Conservation (phyloP, 2,888 invertebrate species). For the Acanthosepion esculentum region DNA sequence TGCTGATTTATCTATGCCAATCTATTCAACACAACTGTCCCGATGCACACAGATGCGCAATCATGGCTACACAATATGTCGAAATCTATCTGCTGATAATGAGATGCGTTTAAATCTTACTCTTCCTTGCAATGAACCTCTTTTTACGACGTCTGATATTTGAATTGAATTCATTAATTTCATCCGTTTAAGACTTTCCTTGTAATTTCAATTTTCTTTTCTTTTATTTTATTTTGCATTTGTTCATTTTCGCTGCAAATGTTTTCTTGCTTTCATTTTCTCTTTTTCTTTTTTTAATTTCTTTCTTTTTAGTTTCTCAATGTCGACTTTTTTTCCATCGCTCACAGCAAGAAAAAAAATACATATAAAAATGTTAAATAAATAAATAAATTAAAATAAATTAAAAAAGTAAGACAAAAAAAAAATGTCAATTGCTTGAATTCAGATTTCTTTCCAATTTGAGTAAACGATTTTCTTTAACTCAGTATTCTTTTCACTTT, state of each 20-base stretch:
- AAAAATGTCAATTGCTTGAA: background rate
- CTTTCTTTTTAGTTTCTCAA: background rate
- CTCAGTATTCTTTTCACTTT: background rate
- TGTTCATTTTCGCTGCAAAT: background rate
- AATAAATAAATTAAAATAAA: too few relatives aligned
- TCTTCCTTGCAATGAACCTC: background rate
- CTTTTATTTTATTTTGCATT: background rate
- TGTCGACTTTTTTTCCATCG: background rate
- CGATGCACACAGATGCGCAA: too few relatives aligned
- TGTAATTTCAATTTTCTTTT: background rate
- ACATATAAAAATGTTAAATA: background rate
- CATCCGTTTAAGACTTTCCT: background rate
- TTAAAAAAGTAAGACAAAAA: background rate
- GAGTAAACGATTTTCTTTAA: background rate
- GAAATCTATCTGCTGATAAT: background rate
- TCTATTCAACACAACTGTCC: too few relatives aligned
- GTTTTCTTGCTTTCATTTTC: background rate
- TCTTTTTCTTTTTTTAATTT: background rate
- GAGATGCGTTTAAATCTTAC: background rate
- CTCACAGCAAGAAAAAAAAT: background rate
- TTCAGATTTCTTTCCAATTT: background rate
- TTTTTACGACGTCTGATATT: background rate
- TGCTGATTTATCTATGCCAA: background rate
- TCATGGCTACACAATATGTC: too few relatives aligned
- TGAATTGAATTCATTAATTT: constrained; percentile 17